These are phyloP conservation scores for Masticophis lateralis DNA, from an alignment of 2,797 vertebrate genomes.

Conservation along the genomic window DNA sequence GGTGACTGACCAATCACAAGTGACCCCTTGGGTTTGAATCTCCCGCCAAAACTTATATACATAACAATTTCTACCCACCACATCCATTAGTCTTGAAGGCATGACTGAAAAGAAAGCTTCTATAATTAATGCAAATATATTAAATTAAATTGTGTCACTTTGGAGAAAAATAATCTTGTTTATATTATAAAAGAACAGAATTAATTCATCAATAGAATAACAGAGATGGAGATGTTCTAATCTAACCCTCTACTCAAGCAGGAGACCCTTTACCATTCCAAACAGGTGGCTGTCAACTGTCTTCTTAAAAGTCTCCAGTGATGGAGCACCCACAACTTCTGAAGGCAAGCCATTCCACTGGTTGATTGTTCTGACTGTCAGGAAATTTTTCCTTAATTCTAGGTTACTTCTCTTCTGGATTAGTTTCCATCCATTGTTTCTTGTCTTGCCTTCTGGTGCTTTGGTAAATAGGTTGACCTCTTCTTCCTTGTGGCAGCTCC, in stretches of 20 bases:
- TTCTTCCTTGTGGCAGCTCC: background rate
- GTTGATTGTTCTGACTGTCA: background rate
- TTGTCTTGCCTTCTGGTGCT: background rate
- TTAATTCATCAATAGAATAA: background rate
- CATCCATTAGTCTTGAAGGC: conserved; percentile 7
- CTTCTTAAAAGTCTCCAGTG: background rate
- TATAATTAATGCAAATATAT: conserved; percentile 29
- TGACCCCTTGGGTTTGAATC: too few species aligned
- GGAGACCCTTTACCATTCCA: background rate
- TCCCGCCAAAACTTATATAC: too few species aligned
- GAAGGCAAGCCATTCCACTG: background rate
- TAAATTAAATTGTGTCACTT: conserved; percentile 13
- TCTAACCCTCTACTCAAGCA: background rate
- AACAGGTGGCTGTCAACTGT: background rate
- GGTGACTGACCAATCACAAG: too few species aligned
- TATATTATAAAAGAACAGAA: conserved; percentile 47
- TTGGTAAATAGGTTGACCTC: background rate
- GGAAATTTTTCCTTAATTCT: background rate
- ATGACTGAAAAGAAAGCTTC: conserved; percentile 33
- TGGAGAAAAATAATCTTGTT: conserved; percentile 32
- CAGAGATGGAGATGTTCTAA: background rate
- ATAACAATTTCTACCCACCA: conserved; percentile 28
- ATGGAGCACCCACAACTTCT: background rate
- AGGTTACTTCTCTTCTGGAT: background rate
- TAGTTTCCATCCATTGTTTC: background rate